Percentiles rank a stretch among this genome's conserved stretches.
phyloP scores from a whole-genome alignment of 2,888 invertebrate genomes.

The Himalopsyche japonica region DNA sequence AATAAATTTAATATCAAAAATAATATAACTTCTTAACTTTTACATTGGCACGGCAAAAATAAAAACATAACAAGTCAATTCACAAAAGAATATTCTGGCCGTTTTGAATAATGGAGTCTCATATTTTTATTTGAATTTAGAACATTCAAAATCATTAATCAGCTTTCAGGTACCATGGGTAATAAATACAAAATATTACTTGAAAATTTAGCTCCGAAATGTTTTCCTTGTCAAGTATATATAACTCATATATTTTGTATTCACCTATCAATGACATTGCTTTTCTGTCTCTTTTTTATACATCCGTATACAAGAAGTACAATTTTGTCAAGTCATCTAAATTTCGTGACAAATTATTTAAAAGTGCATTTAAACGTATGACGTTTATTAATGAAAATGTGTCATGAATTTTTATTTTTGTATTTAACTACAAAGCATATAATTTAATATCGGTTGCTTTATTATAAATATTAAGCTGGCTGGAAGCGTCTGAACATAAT shows the following conservation, averaged over 20 bases:
- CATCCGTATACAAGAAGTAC: constrained; percentile 15
- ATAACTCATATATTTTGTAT: neutral
- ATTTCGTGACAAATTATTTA: constrained; percentile 38
- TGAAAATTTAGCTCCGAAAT: neutral
- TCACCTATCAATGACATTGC: constrained; percentile 25
- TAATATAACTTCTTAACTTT: too few species aligned
- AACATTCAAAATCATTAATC: too few species aligned
- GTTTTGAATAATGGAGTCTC: too few species aligned
- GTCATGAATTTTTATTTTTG: constrained; percentile 52
- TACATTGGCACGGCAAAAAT: too few species aligned
- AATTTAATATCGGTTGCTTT: neutral
- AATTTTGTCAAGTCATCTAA: constrained; percentile 25
- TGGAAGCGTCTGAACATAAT: too few species aligned
- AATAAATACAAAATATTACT: too few species aligned
- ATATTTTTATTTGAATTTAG: too few species aligned
- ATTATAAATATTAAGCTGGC: neutral
- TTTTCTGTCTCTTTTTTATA: constrained; percentile 15
- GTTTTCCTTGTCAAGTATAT: neutral
- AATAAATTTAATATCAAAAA: too few species aligned
- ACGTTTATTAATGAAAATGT: constrained; percentile 40
- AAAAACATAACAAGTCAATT: too few species aligned
- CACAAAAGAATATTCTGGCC: too few species aligned
- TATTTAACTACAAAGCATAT: constrained; percentile 53
- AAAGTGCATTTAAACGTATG: constrained; percentile 40
- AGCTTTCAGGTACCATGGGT: too few species aligned